phyloP scores from a whole-genome alignment of 2,113 vertebrate species.

The Fukomys damarensis region DNA sequence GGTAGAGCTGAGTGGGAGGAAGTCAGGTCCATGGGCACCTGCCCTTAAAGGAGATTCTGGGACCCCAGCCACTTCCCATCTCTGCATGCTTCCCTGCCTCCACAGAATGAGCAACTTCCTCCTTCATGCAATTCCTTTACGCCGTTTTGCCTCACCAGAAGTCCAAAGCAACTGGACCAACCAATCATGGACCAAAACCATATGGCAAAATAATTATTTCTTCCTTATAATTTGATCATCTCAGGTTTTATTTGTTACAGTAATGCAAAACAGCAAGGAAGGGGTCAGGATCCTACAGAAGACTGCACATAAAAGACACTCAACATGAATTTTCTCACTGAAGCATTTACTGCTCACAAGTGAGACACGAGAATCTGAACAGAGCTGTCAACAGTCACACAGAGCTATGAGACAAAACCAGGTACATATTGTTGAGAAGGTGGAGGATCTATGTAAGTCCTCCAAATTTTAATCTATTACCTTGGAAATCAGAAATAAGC shows the following conservation, averaged over 20 bases:
- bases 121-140: not conserved
- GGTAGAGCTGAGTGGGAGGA: not conserved
- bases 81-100: not conserved
- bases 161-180: not conserved
- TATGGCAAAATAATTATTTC: not conserved
- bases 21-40: not conserved
- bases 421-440: not conserved
- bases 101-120: not conserved
- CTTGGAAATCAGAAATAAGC: not conserved
- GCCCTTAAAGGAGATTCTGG: not conserved
- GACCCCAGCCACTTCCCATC: not conserved
- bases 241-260: not conserved
- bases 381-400: not conserved
- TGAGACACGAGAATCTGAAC: not conserved
- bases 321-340: not conserved
- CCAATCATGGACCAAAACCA: not conserved
- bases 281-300: not conserved
- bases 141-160: not conserved
- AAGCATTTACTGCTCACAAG: not conserved
- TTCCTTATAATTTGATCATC: not conserved
- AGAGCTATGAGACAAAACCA: not conserved
- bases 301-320: not conserved
- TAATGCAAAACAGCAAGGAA: not conserved
- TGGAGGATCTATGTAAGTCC: not conserved
- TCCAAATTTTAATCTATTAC: not conserved